phyloP scores from a whole-genome alignment of 2,888 invertebrate species.

The Thymelicus sylvestris region DNA sequence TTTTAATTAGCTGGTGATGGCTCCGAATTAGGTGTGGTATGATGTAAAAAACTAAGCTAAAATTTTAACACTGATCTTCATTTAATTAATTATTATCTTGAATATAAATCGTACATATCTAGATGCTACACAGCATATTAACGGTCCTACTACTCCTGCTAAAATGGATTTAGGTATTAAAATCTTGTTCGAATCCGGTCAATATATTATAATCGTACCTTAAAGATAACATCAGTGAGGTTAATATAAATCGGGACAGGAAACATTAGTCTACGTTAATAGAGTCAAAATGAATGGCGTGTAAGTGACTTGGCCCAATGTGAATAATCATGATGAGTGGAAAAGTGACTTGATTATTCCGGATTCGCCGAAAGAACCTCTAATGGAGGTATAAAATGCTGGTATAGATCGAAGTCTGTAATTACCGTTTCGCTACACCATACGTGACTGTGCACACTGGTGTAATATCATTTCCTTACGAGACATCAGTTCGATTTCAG shows the following conservation, averaged over 20 bases:
- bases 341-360: conserved; percentile 30
- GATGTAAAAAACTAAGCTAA: too few relatives aligned
- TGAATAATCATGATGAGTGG: conserved; percentile 28
- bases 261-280: conserved; percentile 32
- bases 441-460: conserved; percentile 14
- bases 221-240: conserved; percentile 15
- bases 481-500: not conserved
- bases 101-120: not conserved
- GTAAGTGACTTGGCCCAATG: conserved; percentile 18
- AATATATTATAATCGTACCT: not conserved
- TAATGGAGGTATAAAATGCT: conserved; percentile 20
- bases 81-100: not conserved
- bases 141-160: not conserved
- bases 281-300: conserved; percentile 20
- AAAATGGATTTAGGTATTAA: conserved; percentile 1
- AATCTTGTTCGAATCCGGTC: not conserved
- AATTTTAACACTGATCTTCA: too few relatives aligned
- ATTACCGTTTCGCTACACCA: conserved; percentile 43
- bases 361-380: conserved; percentile 18
- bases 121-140: too few relatives aligned
- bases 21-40: too few relatives aligned
- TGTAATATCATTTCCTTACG: conserved; percentile 12
- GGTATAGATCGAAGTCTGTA: conserved; percentile 13
- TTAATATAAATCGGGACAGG: conserved; percentile 26
- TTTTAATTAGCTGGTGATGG: too few relatives aligned